Percentiles rank a stretch among this genome's conserved stretches.
Evolutionary conservation across 1,140 invertebrate genomes (phyloP).

Genomic region (Gerris buenoi): DNA sequence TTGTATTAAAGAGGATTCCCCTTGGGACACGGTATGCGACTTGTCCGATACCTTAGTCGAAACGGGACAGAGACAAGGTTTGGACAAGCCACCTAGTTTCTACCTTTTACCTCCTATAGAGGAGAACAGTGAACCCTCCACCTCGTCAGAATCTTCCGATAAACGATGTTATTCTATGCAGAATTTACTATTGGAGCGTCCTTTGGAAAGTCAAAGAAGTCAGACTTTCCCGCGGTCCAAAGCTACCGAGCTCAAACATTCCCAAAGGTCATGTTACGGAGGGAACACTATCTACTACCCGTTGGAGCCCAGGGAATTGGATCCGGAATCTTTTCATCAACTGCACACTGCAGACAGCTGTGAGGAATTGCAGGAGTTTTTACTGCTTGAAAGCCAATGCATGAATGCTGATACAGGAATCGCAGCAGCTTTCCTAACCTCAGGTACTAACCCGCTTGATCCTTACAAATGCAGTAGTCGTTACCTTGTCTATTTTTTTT

Average conservation of each 20-base stretch:
- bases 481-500: too few species aligned
- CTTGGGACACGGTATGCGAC: conserved; percentile 21
- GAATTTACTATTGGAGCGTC: conserved; percentile 5
- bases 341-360: conserved; percentile 43
- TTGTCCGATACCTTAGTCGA: conserved; percentile 23
- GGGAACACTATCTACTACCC: conserved; percentile 30
- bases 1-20: conserved; percentile 4
- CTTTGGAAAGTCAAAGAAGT: neutral
- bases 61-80: neutral
- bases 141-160: conserved; percentile 14
- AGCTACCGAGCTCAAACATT: conserved; percentile 15
- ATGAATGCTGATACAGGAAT: conserved; percentile 36
- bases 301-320: conserved; percentile 41
- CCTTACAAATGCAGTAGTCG: too few species aligned
- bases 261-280: neutral
- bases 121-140: conserved; percentile 40
- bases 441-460: conserved; percentile 10
- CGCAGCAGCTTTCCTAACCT: conserved; percentile 30
- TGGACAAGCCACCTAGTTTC: conserved; percentile 21
- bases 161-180: conserved; percentile 9
- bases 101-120: conserved; percentile 38
- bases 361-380: conserved; percentile 48
- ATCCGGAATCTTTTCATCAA: conserved; percentile 39
- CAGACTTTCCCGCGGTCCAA: conserved; percentile 25
- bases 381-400: conserved; percentile 45